Percentiles rank a stretch among this genome's conserved stretches.
These are phyloP conservation scores for Potamilus streckersoni DNA, from an alignment of 1,140 invertebrate genomes.

Conservation along the genomic window DNA sequence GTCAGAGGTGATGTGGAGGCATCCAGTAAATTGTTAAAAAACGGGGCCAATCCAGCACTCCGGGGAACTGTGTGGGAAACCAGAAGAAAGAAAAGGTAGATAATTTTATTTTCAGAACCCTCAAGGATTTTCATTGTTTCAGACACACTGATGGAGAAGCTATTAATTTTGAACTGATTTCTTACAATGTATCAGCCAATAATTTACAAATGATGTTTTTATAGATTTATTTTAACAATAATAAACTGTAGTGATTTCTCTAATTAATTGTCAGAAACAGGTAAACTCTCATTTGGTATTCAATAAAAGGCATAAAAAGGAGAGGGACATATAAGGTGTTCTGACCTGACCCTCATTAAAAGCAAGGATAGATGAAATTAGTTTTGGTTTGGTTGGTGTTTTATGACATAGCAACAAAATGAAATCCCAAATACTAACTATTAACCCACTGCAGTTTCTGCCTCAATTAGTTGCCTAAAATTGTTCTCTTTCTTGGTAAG, in stretches of 20 bases:
- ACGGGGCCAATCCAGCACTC: conserved; percentile 49
- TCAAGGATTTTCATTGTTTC: not conserved
- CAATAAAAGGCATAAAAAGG: no score
- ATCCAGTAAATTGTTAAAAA: conserved; percentile 37
- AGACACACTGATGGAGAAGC: not conserved
- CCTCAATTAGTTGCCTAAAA: no score
- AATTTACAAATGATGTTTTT: not conserved
- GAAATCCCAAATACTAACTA: no score
- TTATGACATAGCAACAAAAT: no score
- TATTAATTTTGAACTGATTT: not conserved
- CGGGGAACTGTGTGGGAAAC: conserved; percentile 54
- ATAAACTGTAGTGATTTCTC: not conserved
- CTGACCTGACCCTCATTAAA: no score
- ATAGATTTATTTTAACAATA: not conserved
- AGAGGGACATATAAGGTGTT: no score
- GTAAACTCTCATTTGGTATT: no score
- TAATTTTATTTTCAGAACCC: not conserved
- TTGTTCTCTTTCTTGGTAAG: no score
- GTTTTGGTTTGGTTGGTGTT: no score
- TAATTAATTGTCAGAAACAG: not conserved
- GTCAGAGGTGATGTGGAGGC: conserved; percentile 47
- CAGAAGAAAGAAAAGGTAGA: conserved; percentile 50
- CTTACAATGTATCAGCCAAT: not conserved
- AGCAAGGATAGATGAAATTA: no score
- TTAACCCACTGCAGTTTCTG: no score